phyloP scores from a whole-genome alignment of 2,113 vertebrate genomes.

The Gymnarchus niloticus region DNA sequence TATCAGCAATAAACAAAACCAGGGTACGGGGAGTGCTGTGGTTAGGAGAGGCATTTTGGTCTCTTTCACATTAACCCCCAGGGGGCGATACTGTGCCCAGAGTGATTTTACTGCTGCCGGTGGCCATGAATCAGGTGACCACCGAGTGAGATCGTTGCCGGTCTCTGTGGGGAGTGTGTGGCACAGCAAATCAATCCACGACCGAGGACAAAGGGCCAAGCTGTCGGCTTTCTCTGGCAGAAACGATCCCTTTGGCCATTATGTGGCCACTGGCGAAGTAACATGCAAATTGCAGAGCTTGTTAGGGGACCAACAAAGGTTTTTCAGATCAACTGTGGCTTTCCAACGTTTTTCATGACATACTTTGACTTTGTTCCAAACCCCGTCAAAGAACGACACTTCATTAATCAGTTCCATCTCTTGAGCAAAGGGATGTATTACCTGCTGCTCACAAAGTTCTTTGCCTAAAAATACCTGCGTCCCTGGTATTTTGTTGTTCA shows the following conservation, averaged over 20 bases:
- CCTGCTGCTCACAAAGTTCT: not conserved
- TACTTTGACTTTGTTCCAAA: not conserved
- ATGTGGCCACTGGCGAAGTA: not conserved
- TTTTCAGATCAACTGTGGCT: not conserved
- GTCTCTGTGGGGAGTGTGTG: not conserved
- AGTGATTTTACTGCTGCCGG: not conserved
- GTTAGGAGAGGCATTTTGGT: not conserved
- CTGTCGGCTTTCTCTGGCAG: not conserved
- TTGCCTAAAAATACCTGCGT: not conserved
- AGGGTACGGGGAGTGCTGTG: not conserved
- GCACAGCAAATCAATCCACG: not conserved
- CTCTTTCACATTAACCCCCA: not conserved
- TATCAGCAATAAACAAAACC: not conserved
- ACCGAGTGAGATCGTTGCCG: no score
- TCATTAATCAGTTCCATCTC: constrained; percentile 4
- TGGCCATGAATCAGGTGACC: not conserved
- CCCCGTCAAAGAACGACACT: not conserved
- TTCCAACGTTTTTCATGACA: not conserved
- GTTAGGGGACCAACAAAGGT: not conserved
- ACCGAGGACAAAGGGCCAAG: not conserved
- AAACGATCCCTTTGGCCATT: not conserved
- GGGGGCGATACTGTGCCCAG: not conserved
- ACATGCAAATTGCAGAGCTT: not conserved
- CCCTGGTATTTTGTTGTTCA: not conserved
- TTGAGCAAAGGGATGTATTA: not conserved